These are phyloP conservation scores for Pangasius krempfi DNA, from an alignment of 2,797 vertebrate genomes.

Conservation along the genomic window DNA sequence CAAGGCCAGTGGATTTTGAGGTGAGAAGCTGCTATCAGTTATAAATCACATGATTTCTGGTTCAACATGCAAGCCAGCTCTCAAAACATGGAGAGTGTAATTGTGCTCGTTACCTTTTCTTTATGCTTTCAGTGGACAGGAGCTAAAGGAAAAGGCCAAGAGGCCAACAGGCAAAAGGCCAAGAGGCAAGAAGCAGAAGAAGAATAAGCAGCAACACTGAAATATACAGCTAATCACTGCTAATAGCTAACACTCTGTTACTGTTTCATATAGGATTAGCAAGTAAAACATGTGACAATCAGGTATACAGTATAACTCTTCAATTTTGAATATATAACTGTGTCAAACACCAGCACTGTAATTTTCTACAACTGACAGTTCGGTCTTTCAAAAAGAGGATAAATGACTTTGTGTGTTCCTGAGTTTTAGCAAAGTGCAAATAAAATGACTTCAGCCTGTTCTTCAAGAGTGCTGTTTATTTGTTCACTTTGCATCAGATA, in stretches of 20 bases:
- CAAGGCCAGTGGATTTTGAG: conserved; percentile 45
- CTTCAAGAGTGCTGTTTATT: not conserved
- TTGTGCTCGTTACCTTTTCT: not conserved
- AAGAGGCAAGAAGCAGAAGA: conserved; percentile 22
- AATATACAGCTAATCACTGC: not conserved
- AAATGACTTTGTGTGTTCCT: not conserved
- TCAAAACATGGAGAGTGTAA: not conserved
- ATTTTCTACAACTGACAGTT: not conserved
- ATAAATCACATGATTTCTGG: not conserved
- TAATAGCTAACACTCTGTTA: not conserved
- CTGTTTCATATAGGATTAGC: not conserved
- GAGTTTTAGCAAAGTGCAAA: not conserved
- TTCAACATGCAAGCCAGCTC: not conserved
- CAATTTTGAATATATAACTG: not conserved
- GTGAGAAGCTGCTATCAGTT: conserved; percentile 22
- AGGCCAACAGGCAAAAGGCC: not conserved
- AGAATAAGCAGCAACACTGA: not conserved
- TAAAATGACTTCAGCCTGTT: not conserved
- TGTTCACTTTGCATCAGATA: not conserved
- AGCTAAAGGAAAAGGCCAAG: not conserved
- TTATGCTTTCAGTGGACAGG: conserved; percentile 10
- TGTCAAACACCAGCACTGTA: not conserved
- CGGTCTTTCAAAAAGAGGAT: not conserved
- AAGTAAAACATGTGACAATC: not conserved
- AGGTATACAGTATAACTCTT: not conserved